Evolutionary conservation across 2,113 vertebrate species (phyloP).

Genomic region (Mustela nigripes): DNA sequence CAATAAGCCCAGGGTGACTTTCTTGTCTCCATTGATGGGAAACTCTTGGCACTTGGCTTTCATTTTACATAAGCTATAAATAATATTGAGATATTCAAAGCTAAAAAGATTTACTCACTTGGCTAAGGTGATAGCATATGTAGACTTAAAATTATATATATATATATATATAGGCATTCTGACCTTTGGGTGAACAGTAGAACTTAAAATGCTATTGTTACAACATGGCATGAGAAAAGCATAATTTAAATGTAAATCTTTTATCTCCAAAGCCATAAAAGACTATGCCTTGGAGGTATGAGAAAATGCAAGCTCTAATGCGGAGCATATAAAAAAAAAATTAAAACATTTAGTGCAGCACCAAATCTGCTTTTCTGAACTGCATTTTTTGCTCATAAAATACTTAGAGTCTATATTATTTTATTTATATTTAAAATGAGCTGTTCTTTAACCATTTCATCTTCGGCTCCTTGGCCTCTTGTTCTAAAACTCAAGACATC

Average conservation of each 20-base stretch:
- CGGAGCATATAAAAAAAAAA: constrained; percentile 81
- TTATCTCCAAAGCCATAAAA: constrained; percentile 79
- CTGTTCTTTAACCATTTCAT: constrained; percentile 71
- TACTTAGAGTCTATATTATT: constrained; percentile 52
- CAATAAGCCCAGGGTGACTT: background rate
- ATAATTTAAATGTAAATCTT: constrained; percentile 83
- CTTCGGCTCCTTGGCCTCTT: background rate
- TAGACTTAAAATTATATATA: background rate
- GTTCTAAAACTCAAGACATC: background rate
- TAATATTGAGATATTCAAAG: constrained; percentile 60
- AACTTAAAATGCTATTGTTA: constrained; percentile 80
- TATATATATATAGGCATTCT: background rate
- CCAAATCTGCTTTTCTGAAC: constrained; percentile 76
- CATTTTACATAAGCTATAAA: constrained; percentile 63
- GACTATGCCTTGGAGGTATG: constrained; percentile 77
- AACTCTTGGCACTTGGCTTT: constrained; percentile 53
- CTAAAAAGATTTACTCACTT: constrained; percentile 64
- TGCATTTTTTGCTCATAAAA: constrained; percentile 74
- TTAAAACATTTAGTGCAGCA: constrained; percentile 78
- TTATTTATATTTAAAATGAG: constrained; percentile 72
- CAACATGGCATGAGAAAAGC: constrained; percentile 71
- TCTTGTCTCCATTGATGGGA: background rate
- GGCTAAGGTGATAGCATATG: constrained; percentile 65
- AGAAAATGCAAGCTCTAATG: constrained; percentile 80
- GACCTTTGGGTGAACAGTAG: constrained; percentile 79